Conservation (phyloP, 2,113 vertebrate genomes). For the Pogona vitticeps region DNA sequence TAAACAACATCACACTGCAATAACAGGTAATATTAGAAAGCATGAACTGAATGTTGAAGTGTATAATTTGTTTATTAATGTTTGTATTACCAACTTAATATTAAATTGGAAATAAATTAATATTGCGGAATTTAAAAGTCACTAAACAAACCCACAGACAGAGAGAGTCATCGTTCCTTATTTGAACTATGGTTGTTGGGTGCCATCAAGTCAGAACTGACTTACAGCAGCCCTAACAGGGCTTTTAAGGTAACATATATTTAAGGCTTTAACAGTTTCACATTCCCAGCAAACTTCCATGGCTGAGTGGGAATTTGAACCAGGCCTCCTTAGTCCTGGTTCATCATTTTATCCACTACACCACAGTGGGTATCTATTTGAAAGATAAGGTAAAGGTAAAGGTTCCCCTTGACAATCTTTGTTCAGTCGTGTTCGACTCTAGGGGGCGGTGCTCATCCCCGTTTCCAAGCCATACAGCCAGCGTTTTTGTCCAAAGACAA, state of each 20-base stretch:
- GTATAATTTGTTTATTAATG: neutral
- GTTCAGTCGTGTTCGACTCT: too few species aligned
- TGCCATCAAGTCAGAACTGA: too few species aligned
- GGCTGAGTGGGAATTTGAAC: neutral
- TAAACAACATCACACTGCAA: neutral
- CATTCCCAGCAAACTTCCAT: too few species aligned
- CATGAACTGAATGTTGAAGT: neutral
- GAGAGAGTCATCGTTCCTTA: neutral
- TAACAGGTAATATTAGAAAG: neutral
- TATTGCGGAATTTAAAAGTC: neutral
- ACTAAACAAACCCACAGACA: neutral
- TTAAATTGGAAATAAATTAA: neutral
- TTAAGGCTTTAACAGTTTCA: too few species aligned
- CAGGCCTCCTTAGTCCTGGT: too few species aligned
- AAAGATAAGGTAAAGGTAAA: neutral
- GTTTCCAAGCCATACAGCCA: too few species aligned
- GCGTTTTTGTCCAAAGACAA: too few species aligned
- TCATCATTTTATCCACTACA: neutral
- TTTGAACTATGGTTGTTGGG: too few species aligned
- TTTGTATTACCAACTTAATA: neutral
- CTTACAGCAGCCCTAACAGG: too few species aligned
- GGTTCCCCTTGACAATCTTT: too few species aligned
- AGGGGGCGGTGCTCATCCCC: too few species aligned
- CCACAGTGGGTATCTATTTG: neutral
- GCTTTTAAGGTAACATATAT: too few species aligned